Conservation (phyloP, 2,888 invertebrate genomes). For the Mimas tiliae region DNA sequence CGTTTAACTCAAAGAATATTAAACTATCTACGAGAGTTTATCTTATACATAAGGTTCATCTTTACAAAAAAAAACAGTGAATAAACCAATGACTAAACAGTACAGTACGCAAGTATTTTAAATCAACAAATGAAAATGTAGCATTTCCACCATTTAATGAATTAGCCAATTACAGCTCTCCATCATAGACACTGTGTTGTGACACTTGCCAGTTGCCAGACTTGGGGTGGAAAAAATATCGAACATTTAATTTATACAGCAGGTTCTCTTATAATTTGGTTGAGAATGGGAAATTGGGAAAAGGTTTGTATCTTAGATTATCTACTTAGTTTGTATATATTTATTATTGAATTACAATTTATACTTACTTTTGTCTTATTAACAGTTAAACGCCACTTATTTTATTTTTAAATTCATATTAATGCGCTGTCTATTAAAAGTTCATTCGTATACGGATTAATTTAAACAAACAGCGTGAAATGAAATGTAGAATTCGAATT, state of each 20-base stretch:
- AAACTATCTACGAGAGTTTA: too few relatives aligned
- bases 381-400: too few relatives aligned
- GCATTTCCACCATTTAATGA: neutral
- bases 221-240: neutral
- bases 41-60: conserved; percentile 5
- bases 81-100: neutral
- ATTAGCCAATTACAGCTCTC: conserved; percentile 5
- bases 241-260: too few relatives aligned
- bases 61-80: neutral
- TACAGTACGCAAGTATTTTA: neutral
- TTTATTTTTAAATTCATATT: too few relatives aligned
- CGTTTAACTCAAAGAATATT: too few relatives aligned
- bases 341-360: too few relatives aligned
- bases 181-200: neutral
- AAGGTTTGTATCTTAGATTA: too few relatives aligned
- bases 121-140: neutral
- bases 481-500: neutral
- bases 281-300: too few relatives aligned
- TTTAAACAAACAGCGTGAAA: neutral
- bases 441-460: neutral
- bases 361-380: too few relatives aligned
- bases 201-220: neutral
- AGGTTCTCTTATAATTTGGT: too few relatives aligned
- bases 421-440: too few relatives aligned
- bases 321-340: too few relatives aligned